Evolutionary conservation across 2,113 vertebrate genomes (phyloP).

Genomic region (Tinamus guttatus): DNA sequence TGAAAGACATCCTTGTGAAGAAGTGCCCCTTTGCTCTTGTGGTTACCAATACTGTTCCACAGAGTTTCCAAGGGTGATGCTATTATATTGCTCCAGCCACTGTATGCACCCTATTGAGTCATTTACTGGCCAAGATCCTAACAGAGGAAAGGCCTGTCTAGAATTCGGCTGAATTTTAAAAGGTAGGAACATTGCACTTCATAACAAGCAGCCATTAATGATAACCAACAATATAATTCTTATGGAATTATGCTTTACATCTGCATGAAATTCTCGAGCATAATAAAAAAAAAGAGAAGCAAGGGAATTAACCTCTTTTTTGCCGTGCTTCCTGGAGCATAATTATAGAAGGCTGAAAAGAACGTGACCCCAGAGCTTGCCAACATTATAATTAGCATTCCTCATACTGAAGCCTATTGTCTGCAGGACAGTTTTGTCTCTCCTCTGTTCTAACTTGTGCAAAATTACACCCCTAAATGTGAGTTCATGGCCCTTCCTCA

Average conservation of each 20-base stretch:
- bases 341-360: slow-evolving; percentile 49
- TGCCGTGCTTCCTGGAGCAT: slow-evolving; percentile 12
- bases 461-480: slow-evolving; percentile 59
- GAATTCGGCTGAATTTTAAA: slow-evolving; percentile 71
- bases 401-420: slow-evolving; percentile 62
- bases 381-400: slow-evolving; percentile 69
- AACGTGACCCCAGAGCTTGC: slow-evolving; percentile 18
- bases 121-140: slow-evolving; percentile 75
- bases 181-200: slow-evolving; percentile 71
- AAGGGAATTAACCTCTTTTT: slow-evolving; percentile 55
- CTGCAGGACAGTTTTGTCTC: slow-evolving; percentile 52
- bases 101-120: slow-evolving; percentile 71
- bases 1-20: slow-evolving; percentile 81
- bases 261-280: slow-evolving; percentile 40
- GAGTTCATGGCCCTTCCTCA: slow-evolving; percentile 64
- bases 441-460: slow-evolving; percentile 51
- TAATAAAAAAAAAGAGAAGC: background rate
- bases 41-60: slow-evolving; percentile 69
- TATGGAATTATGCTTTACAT: slow-evolving; percentile 49
- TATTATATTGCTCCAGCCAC: slow-evolving; percentile 71
- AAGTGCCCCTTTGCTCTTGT: slow-evolving; percentile 74
- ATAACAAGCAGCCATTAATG: slow-evolving; percentile 61
- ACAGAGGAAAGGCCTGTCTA: slow-evolving; percentile 68
- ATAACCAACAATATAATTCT: slow-evolving; percentile 66
- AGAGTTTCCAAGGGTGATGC: slow-evolving; percentile 76